Evolutionary conservation across 2,888 invertebrate genomes (phyloP), one percentile per base, ranked within the genome.

Genomic region (Heliconius ismenius): DNA sequence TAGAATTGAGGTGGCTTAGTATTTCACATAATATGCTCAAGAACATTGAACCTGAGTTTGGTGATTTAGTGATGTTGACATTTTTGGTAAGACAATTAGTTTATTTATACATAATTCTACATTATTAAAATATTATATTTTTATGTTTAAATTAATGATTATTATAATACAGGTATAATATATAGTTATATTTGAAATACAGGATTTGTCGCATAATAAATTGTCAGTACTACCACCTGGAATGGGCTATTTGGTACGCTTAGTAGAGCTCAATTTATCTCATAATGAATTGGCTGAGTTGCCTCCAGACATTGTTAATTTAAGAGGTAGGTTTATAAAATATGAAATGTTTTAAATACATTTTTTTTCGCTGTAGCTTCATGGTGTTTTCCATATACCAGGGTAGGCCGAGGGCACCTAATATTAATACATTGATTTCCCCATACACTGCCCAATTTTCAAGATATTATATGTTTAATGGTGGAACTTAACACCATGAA

Each of bases 161-260:
- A 26, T 69, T 9, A 67, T 43, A 60, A 39, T 43, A 21, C 18
- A 69, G 13, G 13, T 32, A 62, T 62, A 24, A 32, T 65, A 18
- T 13, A 39, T 39, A 13, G 3, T 60, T 26, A 74, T 78, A 26
- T 75, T 70, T 76, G 74, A 63, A 68, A 76, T 78, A 54, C 89
- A 98, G 98, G 97, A 98, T 92, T 89, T 97, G 83, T 97, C 97
- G 58, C 94, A 96, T 92, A 98, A 98, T 92, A 95, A 96, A 85
- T 90, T 98, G 90, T 94, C 94, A 81, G 91, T 89, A 79, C 89
- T 98, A 86, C 98, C 98, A 39, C 94, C 96, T 80, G 97, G 97
- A 85, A 95, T 98, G 94, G 98, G 98, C 81, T 98, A 97, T 91
- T 91, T 98, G 88, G 97, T 97, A 79, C 95, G 97, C 83, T 92